These are phyloP conservation scores for Centropristis striata DNA, from an alignment of 2,113 vertebrate species.

Conservation along the genomic window DNA sequence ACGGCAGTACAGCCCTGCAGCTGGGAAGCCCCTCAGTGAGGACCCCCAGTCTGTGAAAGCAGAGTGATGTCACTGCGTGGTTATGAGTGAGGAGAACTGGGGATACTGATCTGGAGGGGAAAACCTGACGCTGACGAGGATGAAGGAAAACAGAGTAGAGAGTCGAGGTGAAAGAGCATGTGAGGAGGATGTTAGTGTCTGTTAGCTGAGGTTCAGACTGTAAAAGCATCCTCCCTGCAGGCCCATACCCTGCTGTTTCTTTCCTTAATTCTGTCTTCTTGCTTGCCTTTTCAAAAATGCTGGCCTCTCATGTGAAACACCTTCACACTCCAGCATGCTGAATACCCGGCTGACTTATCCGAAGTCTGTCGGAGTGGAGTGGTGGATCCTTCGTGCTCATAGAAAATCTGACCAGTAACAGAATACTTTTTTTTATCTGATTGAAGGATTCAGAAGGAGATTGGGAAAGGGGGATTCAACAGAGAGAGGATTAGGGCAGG, in stretches of 20 bases:
- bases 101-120: conserved; percentile 39
- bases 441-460: conserved; percentile 12
- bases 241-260: conserved; percentile 20
- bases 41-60: conserved; percentile 42
- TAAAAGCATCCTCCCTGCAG: conserved; percentile 27
- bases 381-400: background rate
- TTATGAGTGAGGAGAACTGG: conserved; percentile 60
- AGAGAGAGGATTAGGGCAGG: conserved; percentile 8
- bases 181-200: conserved; percentile 12
- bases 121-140: conserved; percentile 21
- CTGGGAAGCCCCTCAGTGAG: conserved; percentile 51
- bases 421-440: conserved; percentile 30
- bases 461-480: conserved; percentile 1
- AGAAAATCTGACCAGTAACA: conserved; percentile 21
- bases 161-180: conserved; percentile 32
- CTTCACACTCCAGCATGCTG: conserved; percentile 29
- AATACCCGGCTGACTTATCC: conserved; percentile 26
- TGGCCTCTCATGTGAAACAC: conserved; percentile 17
- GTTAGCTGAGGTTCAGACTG: background rate
- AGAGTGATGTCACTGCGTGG: conserved; percentile 68
- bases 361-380: conserved; percentile 1
- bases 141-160: conserved; percentile 28
- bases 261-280: conserved; percentile 4
- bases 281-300: background rate
- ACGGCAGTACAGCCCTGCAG: conserved; percentile 16